Percentiles rank a stretch among this genome's conserved stretches.
Evolutionary conservation across 2,797 vertebrate genomes (phyloP).

Genomic region (Gephyroberyx darwinii): DNA sequence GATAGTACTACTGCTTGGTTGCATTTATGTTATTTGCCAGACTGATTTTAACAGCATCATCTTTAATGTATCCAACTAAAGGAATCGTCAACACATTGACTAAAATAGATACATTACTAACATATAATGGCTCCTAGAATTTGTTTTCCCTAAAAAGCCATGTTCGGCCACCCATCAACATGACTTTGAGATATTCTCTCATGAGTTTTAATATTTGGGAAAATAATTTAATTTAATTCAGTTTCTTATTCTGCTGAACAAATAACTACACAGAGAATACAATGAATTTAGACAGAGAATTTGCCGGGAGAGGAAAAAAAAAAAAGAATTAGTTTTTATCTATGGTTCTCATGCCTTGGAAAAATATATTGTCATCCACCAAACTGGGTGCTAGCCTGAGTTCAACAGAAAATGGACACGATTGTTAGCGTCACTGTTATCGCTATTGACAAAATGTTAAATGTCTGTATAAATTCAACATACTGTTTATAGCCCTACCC

Average conservation of each 20-base stretch:
- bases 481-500: not conserved
- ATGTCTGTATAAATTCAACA: not conserved
- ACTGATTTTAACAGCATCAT: not conserved
- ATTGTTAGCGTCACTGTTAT: not conserved
- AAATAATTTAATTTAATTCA: too few species aligned
- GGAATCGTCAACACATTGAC: not conserved
- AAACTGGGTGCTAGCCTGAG: too few species aligned
- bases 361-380: not conserved
- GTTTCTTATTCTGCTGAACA: too few species aligned
- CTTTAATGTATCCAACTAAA: not conserved
- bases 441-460: not conserved
- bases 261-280: too few species aligned
- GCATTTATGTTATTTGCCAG: not conserved
- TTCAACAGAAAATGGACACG: too few species aligned
- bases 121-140: not conserved
- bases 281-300: not conserved
- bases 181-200: too few species aligned
- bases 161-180: too few species aligned
- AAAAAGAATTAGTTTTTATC: too few species aligned
- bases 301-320: not conserved
- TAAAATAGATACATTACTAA: not conserved
- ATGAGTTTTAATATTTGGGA: too few species aligned
- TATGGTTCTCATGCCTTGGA: not conserved
- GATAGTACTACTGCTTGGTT: constrained; percentile 4
- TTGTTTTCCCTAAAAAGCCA: too few species aligned